These are phyloP conservation scores for Dyspetes luteomarginatus DNA, from an alignment of 2,888 invertebrate species.

Conservation along the genomic window DNA sequence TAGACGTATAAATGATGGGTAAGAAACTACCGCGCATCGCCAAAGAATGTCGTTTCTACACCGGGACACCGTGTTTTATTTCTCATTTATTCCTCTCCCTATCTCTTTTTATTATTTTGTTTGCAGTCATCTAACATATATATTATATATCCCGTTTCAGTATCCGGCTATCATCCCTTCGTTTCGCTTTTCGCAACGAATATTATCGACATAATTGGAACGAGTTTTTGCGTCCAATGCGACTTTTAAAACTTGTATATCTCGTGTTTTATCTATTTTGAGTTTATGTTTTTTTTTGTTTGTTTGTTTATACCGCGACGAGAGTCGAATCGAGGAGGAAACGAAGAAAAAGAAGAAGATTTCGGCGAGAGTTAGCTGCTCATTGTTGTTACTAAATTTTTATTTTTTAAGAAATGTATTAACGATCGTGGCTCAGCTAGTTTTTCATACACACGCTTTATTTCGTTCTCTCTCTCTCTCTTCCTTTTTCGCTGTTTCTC, in stretches of 20 bases:
- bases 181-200: slow-evolving; percentile 44
- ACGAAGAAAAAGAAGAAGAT: slow-evolving; percentile 60
- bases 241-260: slow-evolving; percentile 42
- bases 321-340: slow-evolving; percentile 60
- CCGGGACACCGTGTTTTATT: slow-evolving; percentile 73
- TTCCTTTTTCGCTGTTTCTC: slow-evolving; percentile 23
- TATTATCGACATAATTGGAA: neutral
- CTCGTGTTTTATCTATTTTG: slow-evolving; percentile 24
- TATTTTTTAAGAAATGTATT: slow-evolving; percentile 36
- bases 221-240: slow-evolving; percentile 55
- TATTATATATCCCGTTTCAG: slow-evolving; percentile 53
- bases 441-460: slow-evolving; percentile 44
- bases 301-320: slow-evolving; percentile 55
- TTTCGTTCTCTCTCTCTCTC: slow-evolving; percentile 48
- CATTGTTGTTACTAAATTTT: slow-evolving; percentile 30
- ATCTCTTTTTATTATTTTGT: slow-evolving; percentile 62
- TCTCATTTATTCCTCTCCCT: slow-evolving; percentile 55
- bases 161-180: slow-evolving; percentile 61
- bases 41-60: slow-evolving; percentile 78
- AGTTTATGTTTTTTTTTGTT: slow-evolving; percentile 1
- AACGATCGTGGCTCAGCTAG: slow-evolving; percentile 55
- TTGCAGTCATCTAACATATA: slow-evolving; percentile 45
- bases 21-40: slow-evolving; percentile 83
- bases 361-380: slow-evolving; percentile 50
- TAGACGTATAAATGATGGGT: slow-evolving; percentile 83